These are phyloP conservation scores for Cheilosia variabilis DNA, from an alignment of 2,888 invertebrate genomes.

Conservation along the genomic window DNA sequence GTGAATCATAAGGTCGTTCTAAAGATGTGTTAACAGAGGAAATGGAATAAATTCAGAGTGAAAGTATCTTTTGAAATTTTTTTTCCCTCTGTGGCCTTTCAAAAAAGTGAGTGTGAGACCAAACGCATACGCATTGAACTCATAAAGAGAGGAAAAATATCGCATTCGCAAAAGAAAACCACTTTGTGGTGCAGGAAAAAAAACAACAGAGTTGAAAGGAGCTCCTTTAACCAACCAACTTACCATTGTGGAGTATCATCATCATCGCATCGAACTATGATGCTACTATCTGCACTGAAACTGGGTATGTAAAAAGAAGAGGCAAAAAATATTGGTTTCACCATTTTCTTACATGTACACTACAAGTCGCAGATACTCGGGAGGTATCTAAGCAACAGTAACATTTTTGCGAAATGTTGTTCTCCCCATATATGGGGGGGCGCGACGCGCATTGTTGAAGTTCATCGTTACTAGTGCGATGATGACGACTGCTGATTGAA, in stretches of 20 bases:
- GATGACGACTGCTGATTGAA: constrained; percentile 62
- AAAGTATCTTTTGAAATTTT: constrained; percentile 66
- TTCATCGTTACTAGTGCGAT: constrained; percentile 63
- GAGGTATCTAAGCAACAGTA: constrained; percentile 41
- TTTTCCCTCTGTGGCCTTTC: constrained; percentile 51
- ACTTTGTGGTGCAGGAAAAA: constrained; percentile 30
- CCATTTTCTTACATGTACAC: constrained; percentile 28
- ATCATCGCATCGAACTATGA: constrained; percentile 79
- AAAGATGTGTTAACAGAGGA: constrained; percentile 72
- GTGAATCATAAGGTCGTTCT: constrained; percentile 64
- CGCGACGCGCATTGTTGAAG: constrained; percentile 57
- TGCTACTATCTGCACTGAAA: constrained; percentile 83
- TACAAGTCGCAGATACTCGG: constrained; percentile 18
- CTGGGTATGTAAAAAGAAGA: constrained; percentile 80
- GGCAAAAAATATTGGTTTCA: constrained; percentile 42
- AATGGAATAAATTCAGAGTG: constrained; percentile 66
- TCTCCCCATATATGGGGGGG: constrained; percentile 63
- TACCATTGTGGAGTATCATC: constrained; percentile 44
- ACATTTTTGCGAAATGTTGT: constrained; percentile 68
- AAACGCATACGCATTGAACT: constrained; percentile 19
- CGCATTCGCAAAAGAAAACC: constrained; percentile 33
- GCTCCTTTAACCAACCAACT: constrained; percentile 76
- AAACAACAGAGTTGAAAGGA: constrained; percentile 37
- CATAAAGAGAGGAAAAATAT: constrained; percentile 11
- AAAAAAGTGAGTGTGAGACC: constrained; percentile 29